Base-by-base conservation (phyloP, 2,888 invertebrate genomes). In the Pomacea canaliculata region DNA sequence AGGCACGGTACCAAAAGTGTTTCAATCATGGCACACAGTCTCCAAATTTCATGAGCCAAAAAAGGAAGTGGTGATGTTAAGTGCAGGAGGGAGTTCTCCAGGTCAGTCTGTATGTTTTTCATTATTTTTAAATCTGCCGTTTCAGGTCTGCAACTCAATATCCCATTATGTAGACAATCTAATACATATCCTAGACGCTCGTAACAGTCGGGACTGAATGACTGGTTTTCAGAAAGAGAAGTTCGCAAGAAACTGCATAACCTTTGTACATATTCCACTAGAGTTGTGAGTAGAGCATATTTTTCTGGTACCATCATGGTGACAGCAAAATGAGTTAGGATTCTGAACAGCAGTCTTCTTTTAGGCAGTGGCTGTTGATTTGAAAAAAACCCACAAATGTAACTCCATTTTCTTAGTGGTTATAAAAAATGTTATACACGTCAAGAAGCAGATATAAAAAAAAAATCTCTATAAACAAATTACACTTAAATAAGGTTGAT, bases 151-250 rank as follows among this genome's bases (percentile, higher is more conserved):
- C 69, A 12, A 18, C 68, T 68, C 16, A 23, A 16, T 12, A 74
- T 23, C 4, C 74, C 74, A 23, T 74, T 69, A 23, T 74, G 74
- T 7, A 74, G 60, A 60, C 74, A 74, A 49, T 74, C 69, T 18
- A 74, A 16, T 18, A 69, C 69, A 27, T 62, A 60, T 12, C 37
- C 74, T 37, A 74, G 16, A 16, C 68, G 23, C 69, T 74, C 74
- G n/a, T 69, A 74, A 63, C 49, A 62, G 23, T 27, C 62, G 0
- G 74, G 74, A 48, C 48, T 51, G 18, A 62, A 18, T n/a, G 69
- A 9, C 10, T 9, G n/a, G 23, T 48, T 46, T 37, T 49, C 18
- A 48, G 19, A 27, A n/a, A 69, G 13, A 46, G 16, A 56, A 9
- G 18, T n/a, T 23, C 46, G 48, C 51, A 73, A 51, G 12, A 23